These are phyloP conservation scores for Megatriorchis doriae DNA, from an alignment of 2,113 vertebrate genomes.

Conservation along the genomic window DNA sequence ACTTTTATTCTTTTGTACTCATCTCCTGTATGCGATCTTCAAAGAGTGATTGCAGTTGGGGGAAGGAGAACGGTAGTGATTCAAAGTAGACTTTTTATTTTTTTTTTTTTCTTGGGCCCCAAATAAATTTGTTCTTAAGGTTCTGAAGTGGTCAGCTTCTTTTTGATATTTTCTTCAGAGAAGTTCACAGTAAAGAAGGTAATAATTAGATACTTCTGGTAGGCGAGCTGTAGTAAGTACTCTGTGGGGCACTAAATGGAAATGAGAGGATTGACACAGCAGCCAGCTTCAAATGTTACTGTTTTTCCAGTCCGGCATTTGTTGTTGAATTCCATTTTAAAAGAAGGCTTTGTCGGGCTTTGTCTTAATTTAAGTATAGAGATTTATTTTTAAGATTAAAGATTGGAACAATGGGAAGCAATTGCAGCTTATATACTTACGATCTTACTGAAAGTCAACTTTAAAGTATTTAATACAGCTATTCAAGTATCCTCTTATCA, in stretches of 20 bases:
- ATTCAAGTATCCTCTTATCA: neutral
- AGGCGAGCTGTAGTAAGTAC: conserved; percentile 42
- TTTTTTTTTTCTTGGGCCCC: neutral
- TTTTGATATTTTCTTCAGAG: conserved; percentile 63
- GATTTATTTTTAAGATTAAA: conserved; percentile 10
- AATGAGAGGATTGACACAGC: conserved; percentile 12
- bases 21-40: neutral
- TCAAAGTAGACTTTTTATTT: neutral
- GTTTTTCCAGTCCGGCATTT: neutral
- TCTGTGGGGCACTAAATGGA: conserved; percentile 31
- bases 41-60: neutral
- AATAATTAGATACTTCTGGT: neutral
- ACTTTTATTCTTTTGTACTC: neutral
- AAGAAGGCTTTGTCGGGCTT: neutral
- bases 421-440: neutral
- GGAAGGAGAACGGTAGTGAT: neutral
- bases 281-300: neutral
- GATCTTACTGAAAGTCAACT: neutral
- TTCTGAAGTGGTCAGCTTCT: conserved; percentile 49
- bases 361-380: neutral
- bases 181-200: conserved; percentile 53
- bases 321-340: neutral
- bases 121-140: conserved; percentile 37
- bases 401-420: neutral
- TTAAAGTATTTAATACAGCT: conserved; percentile 7